Evolutionary conservation across 2,888 invertebrate genomes (phyloP).

Genomic region (Lasioglossum marginatum): DNA sequence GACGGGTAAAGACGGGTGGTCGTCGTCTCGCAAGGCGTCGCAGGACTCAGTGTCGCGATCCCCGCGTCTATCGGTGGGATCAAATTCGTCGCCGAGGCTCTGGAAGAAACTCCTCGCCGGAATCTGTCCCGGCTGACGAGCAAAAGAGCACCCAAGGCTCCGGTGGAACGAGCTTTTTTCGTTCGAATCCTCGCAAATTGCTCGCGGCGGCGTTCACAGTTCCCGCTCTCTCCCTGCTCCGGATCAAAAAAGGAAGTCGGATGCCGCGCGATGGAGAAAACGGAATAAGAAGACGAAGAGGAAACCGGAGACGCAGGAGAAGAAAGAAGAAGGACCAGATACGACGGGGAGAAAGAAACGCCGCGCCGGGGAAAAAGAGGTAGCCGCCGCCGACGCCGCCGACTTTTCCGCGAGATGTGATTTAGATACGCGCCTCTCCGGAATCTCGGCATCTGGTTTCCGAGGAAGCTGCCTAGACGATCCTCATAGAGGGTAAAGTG

Average conservation of each 20-base stretch:
- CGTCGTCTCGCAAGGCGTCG: neutral
- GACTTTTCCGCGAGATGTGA: constrained; percentile 74
- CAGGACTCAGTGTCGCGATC: constrained; percentile 13
- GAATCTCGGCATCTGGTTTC: constrained; percentile 39
- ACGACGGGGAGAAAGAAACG: constrained; percentile 36
- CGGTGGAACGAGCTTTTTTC: constrained; percentile 53
- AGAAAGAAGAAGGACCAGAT: constrained; percentile 16
- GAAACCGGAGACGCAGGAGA: neutral
- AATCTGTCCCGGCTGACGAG: constrained; percentile 46
- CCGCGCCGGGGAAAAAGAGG: constrained; percentile 44
- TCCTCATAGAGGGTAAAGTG: constrained; percentile 18
- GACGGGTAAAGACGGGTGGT: neutral
- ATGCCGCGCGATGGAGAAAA: neutral
- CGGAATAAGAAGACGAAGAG: neutral
- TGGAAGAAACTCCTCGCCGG: constrained; percentile 34
- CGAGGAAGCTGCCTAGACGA: constrained; percentile 31
- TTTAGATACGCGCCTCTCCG: constrained; percentile 73
- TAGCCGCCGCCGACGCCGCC: constrained; percentile 42
- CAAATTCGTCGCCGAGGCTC: constrained; percentile 47
- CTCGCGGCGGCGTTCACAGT: constrained; percentile 42
- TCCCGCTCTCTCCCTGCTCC: constrained; percentile 31
- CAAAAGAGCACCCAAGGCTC: constrained; percentile 45
- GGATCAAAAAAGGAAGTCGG: constrained; percentile 50
- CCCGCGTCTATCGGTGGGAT: constrained; percentile 45
- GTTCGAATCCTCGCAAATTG: constrained; percentile 65